phyloP scores from a whole-genome alignment of 2,113 vertebrate species.

The Buteo buteo region DNA sequence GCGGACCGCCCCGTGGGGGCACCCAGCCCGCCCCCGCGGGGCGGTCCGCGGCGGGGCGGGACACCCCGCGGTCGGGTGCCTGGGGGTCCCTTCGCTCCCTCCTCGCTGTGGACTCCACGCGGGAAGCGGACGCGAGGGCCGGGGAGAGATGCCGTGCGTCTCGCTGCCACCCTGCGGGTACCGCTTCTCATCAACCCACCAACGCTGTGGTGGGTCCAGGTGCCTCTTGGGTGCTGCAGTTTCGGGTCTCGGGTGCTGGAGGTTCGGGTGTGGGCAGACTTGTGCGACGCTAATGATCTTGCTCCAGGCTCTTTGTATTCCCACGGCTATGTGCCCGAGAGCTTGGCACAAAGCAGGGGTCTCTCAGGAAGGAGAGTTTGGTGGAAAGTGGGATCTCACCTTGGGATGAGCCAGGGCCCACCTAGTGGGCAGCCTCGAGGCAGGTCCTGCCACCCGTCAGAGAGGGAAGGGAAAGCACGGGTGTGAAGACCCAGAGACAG shows the following conservation, averaged over 20 bases:
- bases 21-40: background rate
- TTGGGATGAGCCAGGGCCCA: background rate
- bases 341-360: background rate
- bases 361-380: background rate
- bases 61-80: background rate
- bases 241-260: background rate
- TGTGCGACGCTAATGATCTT: accelerated
- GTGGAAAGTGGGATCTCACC: background rate
- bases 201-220: background rate
- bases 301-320: background rate
- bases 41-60: no score
- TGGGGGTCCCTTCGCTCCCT: background rate
- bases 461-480: background rate
- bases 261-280: background rate
- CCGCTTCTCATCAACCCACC: accelerated
- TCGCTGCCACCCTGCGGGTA: background rate
- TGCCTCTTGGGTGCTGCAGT: background rate
- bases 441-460: background rate
- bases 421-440: background rate
- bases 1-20: no score
- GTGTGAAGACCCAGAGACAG: background rate
- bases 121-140: background rate
- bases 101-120: background rate
- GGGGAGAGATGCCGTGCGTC: background rate
- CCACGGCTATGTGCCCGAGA: accelerated